Evolutionary conservation across 2,797 vertebrate genomes (phyloP), one percentile per base, ranked within the genome.

Genomic region (Nannoperca australis): DNA sequence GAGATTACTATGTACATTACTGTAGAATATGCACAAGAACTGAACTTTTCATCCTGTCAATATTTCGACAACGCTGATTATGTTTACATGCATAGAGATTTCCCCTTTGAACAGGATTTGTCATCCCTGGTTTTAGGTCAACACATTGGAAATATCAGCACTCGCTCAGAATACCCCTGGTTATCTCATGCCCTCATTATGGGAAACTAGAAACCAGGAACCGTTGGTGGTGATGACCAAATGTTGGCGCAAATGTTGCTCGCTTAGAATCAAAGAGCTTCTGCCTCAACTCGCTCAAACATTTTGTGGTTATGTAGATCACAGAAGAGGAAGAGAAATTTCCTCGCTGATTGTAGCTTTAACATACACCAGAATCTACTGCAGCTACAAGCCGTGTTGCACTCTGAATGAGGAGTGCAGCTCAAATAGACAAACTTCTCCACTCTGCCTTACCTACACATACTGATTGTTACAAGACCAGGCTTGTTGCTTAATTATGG

Each of bases 21-120:
- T 27, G 2, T 27, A 27, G 24, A 27, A 27, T 27, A 27, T 27
- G 2, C 73, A 70, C 76, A 79, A 60, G 54, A 81, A 82, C 45
- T 74, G 70, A 66, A 80, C 78, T 85, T 88, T 87, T 85, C 79
- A 82, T 90, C 78, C 71, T n/a, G 54, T 36, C 76, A 88, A 82
- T 82, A 88, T 89, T 87, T 85, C 85, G 59, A 82, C 85, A 85
- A 68, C 86, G 11, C 88, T 89, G 85, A 88, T 89, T 90, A 80
- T 91, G 90, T 92, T 91, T 90, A 90, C 82, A 88, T 75, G 83
- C 71, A 60, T 42, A 49, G 51, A 78, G 49, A 79, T 83, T 86
- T 88, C 62, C 85, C 64, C 22, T 81, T 74, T 81, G 67, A 86
- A 81, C 59, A 44, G 32, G 22, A 73, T 72, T 80, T 85, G 74